Evolutionary conservation across 2,888 invertebrate species (phyloP).

Genomic region (Ligdia adustata): DNA sequence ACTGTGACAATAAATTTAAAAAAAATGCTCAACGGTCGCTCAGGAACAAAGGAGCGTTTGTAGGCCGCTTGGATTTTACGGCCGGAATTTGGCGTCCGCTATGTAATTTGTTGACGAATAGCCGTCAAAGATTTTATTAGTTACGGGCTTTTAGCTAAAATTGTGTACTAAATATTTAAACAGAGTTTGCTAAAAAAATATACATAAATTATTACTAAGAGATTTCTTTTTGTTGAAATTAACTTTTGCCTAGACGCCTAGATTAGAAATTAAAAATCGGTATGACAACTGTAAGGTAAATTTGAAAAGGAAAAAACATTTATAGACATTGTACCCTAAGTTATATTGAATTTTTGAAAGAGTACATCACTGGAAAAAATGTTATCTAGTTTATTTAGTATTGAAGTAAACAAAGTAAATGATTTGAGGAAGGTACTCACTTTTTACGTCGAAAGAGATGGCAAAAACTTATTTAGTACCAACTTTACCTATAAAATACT

Average conservation of each 20-base stretch:
- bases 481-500: constrained; percentile 26
- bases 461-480: constrained; percentile 30
- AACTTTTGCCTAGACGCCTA: too few species aligned
- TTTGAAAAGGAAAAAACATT: too few species aligned
- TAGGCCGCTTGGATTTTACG: constrained; percentile 24
- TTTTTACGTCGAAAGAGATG: constrained; percentile 16
- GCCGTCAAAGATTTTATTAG: constrained; percentile 20
- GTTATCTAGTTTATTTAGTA: constrained; percentile 6
- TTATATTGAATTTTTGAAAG: too few species aligned
- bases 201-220: too few species aligned
- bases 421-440: constrained; percentile 26
- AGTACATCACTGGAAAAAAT: too few species aligned
- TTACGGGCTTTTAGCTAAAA: too few species aligned
- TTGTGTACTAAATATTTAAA: too few species aligned
- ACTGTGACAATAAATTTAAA: constrained; percentile 41
- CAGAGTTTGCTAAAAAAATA: too few species aligned
- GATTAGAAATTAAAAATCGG: too few species aligned
- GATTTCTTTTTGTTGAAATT: too few species aligned
- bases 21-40: constrained; percentile 22
- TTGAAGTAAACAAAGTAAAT: constrained; percentile 28
- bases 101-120: constrained; percentile 23
- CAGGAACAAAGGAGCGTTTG: constrained; percentile 29
- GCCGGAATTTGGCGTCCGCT: constrained; percentile 11
- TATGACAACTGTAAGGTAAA: too few species aligned
- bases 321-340: too few species aligned